Conservation (phyloP, 1,140 invertebrate genomes). For the Tetraneura akinire region DNA sequence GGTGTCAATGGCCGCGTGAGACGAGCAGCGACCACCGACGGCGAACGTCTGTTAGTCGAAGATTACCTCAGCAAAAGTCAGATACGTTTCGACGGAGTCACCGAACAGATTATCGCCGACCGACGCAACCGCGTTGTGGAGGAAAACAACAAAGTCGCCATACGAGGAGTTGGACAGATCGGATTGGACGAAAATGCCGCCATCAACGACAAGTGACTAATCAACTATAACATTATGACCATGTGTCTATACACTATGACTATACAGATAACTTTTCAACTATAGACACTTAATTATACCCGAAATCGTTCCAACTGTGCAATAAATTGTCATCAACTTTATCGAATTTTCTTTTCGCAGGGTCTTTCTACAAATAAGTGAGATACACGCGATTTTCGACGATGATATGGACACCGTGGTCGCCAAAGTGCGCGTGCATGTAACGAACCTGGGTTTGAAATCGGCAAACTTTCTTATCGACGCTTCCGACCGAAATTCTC, state of each 20-base stretch:
- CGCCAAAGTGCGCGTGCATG: not conserved
- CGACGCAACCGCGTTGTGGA: not conserved
- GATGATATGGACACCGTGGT: not conserved
- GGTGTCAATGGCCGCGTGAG: not conserved
- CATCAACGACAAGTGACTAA: not conserved
- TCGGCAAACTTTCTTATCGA: not conserved
- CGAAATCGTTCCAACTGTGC: too few relatives aligned
- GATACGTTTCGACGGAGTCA: not conserved
- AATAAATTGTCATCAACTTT: too few relatives aligned
- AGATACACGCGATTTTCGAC: not conserved
- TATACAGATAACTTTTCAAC: not conserved
- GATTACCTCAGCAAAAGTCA: not conserved
- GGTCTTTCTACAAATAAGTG: not conserved
- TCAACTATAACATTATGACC: not conserved
- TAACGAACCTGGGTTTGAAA: not conserved
- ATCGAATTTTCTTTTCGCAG: too few relatives aligned
- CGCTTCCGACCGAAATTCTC: not conserved
- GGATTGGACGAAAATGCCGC: not conserved
- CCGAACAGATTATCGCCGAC: not conserved
- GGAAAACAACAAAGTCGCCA: not conserved
- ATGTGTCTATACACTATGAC: not conserved
- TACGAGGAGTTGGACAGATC: slow-evolving; percentile 1
- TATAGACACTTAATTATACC: too few relatives aligned
- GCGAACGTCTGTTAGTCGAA: slow-evolving; percentile 1
- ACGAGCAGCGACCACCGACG: too few relatives aligned